These are phyloP conservation scores for Wiebesia pumilae DNA, from an alignment of 1,140 invertebrate genomes.

Conservation along the genomic window DNA sequence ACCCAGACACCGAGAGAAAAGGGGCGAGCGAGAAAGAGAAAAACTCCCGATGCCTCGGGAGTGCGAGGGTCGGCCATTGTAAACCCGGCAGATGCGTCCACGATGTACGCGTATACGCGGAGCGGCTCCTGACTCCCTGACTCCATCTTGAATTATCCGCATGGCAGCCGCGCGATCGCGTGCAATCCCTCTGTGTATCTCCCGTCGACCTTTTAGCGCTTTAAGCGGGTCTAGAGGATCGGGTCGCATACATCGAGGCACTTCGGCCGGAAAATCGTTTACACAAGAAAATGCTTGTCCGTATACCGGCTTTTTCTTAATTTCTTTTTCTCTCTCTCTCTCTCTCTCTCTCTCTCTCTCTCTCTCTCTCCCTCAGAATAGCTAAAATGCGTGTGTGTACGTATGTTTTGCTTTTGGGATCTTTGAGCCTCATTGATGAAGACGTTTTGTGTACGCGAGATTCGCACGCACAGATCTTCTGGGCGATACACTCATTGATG, in stretches of 20 bases:
- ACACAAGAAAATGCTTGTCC: constrained; percentile 6
- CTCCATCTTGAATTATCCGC: constrained; percentile 72
- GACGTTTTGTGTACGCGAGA: background rate
- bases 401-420: constrained; percentile 18
- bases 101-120: background rate
- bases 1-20: too few relatives aligned
- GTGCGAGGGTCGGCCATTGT: constrained; percentile 33
- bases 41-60: background rate
- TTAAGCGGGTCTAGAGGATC: background rate
- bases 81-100: constrained; percentile 29
- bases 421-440: background rate
- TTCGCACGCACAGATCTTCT: constrained; percentile 35
- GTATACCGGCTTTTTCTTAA: background rate
- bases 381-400: background rate
- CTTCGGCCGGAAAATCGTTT: constrained; percentile 39
- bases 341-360: background rate
- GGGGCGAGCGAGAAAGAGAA: too few relatives aligned
- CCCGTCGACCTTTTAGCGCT: constrained; percentile 19
- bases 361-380: background rate
- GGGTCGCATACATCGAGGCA: background rate
- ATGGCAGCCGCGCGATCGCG: constrained; percentile 26
- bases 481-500: constrained; percentile 25
- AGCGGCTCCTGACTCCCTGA: constrained; percentile 67
- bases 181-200: background rate
- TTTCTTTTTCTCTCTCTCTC: constrained; percentile 28